phyloP scores from a whole-genome alignment of 2,113 vertebrate genomes.

The Dendropsophus ebraccatus region DNA sequence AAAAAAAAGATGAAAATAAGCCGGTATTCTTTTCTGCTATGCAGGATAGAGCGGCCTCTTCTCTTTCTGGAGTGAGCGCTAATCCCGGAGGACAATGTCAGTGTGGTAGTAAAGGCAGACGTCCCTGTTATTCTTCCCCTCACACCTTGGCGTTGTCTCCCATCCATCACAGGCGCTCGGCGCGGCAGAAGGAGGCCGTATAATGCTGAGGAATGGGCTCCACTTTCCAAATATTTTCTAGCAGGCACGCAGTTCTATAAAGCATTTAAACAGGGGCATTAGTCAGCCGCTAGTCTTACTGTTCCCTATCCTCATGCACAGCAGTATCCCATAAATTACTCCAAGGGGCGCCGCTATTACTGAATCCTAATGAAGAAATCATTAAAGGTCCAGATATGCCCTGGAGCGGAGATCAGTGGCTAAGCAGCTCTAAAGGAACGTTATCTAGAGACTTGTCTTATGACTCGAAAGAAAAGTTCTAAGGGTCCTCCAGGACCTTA shows the following conservation, averaged over 20 bases:
- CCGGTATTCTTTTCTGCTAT: constrained; percentile 35
- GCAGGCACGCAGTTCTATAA: constrained; percentile 8
- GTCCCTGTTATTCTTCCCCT: constrained; percentile 30
- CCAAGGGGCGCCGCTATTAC: background rate
- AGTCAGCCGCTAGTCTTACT: background rate
- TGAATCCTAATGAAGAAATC: background rate
- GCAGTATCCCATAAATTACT: constrained; percentile 3
- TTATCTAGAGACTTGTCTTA: no score
- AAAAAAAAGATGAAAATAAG: constrained; percentile 3
- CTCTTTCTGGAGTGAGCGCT: background rate
- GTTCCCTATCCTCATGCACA: background rate
- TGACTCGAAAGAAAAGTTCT: no score
- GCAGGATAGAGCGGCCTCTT: constrained; percentile 3
- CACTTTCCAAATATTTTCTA: constrained; percentile 35
- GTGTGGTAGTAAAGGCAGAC: constrained; percentile 31
- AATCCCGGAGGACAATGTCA: constrained; percentile 27
- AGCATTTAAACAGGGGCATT: constrained; percentile 26
- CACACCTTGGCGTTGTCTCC: constrained; percentile 28
- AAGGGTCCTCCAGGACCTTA: no score
- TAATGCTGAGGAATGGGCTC: background rate
- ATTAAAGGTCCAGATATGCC: background rate
- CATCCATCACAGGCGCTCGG: background rate
- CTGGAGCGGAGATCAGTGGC: background rate
- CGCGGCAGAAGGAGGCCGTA: constrained; percentile 3
- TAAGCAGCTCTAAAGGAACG: background rate